These are phyloP conservation scores for Trichomalopsis sarcophagae DNA, from an alignment of 1,140 invertebrate species.

Conservation along the genomic window DNA sequence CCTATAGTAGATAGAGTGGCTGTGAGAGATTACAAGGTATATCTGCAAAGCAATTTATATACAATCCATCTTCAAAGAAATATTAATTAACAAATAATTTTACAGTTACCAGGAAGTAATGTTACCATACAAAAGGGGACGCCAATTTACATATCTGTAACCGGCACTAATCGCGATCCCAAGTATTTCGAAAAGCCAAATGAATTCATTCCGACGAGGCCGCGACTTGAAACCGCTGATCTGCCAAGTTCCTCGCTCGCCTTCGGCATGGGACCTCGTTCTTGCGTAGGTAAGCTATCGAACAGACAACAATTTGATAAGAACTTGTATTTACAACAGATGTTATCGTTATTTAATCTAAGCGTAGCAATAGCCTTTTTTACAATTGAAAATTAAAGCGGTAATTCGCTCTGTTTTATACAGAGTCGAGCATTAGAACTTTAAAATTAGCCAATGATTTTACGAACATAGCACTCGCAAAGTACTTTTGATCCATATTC, in stretches of 20 bases:
- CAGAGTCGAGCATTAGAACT: background rate
- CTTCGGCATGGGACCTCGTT: slow-evolving; percentile 65
- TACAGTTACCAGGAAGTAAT: slow-evolving; percentile 68
- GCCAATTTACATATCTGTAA: slow-evolving; percentile 62
- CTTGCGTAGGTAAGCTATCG: slow-evolving; percentile 61
- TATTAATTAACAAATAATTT: slow-evolving; percentile 11
- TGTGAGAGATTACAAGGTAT: slow-evolving; percentile 65
- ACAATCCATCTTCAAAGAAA: background rate
- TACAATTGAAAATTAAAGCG: background rate
- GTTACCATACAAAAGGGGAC: slow-evolving; percentile 68
- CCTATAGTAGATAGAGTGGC: slow-evolving; percentile 75
- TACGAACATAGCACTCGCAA: background rate
- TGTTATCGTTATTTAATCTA: no score
- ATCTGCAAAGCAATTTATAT: background rate
- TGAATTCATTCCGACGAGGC: slow-evolving; percentile 62
- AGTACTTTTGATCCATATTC: slow-evolving; percentile 6
- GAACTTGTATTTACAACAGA: no score
- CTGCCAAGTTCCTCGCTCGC: slow-evolving; percentile 55
- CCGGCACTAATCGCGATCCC: slow-evolving; percentile 69
- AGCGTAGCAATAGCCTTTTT: background rate
- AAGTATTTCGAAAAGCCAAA: slow-evolving; percentile 61
- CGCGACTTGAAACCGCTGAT: slow-evolving; percentile 53
- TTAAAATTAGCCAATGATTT: background rate
- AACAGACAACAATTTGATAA: no score
- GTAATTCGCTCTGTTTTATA: background rate